phyloP scores from a whole-genome alignment of 2,888 invertebrate species.

The Rhaphigaster nebulosa region DNA sequence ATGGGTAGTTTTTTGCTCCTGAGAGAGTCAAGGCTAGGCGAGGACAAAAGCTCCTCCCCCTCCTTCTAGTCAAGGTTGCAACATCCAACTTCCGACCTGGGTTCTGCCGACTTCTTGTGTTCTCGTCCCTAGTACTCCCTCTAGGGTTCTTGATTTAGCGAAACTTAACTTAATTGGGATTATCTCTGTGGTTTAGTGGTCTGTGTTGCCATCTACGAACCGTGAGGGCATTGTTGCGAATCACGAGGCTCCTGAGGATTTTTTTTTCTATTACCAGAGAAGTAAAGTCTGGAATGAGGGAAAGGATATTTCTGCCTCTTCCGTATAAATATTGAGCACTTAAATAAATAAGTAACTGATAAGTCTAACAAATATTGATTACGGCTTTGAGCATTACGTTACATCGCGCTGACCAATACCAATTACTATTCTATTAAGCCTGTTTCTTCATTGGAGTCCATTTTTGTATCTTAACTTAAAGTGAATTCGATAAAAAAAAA shows the following conservation, averaged over 20 bases:
- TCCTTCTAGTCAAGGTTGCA: constrained; percentile 1
- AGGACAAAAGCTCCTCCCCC: constrained; percentile 50
- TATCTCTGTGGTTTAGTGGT: background rate
- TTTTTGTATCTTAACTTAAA: too few species aligned
- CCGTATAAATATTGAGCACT: too few species aligned
- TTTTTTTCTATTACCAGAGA: background rate
- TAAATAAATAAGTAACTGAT: too few species aligned
- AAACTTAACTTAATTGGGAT: background rate
- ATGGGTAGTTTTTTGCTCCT: constrained; percentile 55
- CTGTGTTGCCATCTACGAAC: background rate
- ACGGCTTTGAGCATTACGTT: too few species aligned
- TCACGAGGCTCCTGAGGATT: background rate
- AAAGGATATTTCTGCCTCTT: too few species aligned
- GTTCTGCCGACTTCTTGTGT: background rate
- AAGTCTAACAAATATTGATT: too few species aligned
- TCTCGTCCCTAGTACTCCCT: background rate
- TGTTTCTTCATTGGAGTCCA: too few species aligned
- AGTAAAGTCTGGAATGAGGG: too few species aligned
- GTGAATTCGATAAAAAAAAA: too few species aligned
- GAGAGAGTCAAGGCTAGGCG: constrained; percentile 45
- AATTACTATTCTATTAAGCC: too few species aligned
- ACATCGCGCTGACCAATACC: too few species aligned
- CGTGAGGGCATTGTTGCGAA: background rate
- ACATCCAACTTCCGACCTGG: background rate
- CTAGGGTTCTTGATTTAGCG: background rate